Base-by-base conservation (phyloP, 2,797 vertebrate species). In the Pipistrellus pipistrellus region DNA sequence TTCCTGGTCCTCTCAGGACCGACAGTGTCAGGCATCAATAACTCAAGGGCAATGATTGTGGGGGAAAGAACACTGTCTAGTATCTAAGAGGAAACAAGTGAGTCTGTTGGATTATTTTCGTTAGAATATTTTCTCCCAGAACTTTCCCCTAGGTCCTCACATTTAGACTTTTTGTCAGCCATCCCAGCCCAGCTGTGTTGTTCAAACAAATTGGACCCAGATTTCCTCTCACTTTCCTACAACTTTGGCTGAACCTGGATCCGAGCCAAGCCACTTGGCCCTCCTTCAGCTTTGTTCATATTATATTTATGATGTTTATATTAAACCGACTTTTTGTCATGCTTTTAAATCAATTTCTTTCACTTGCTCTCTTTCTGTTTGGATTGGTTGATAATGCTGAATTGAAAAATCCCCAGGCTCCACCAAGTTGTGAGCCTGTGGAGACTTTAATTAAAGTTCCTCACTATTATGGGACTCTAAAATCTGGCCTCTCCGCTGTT, bases 221-320 rank as follows among this genome's bases (percentile, higher is more conserved):
- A 97, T 96, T 97, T 97, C 92, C 51, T 41, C 97, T 96, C 21
- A 80, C 98, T 98, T 97, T 94, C 94, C 88, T 73, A 96, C 94
- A 98, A 96, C 95, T 96, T 91, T 97, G 96, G 89, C 86, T 97
- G 89, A 57, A 55, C 87, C 95, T 98, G 97, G 97, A 88, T 95
- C 94, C 41, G 82, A 95, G 98, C 98, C 97, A 98, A 97, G 90
- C 86, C 96, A 93, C 96, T 97, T 98, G 98, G 98, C 97, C 95
- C 97, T 97, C 91, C 51, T 96, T 97, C 88, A 97, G 89, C 97
- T 98, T 95, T 97, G 94, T 97, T 98, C 98, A 98, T 98, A 94
- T 98, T 97, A 97, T 98, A 98, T 98, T 98, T 98, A 98, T 98
- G 95, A 98, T 97, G 97, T 98, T 98, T 98, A 92, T 97, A 98